Evolutionary conservation across 2,797 vertebrate species (phyloP).

Genomic region (Enteromius fasciolatus): DNA sequence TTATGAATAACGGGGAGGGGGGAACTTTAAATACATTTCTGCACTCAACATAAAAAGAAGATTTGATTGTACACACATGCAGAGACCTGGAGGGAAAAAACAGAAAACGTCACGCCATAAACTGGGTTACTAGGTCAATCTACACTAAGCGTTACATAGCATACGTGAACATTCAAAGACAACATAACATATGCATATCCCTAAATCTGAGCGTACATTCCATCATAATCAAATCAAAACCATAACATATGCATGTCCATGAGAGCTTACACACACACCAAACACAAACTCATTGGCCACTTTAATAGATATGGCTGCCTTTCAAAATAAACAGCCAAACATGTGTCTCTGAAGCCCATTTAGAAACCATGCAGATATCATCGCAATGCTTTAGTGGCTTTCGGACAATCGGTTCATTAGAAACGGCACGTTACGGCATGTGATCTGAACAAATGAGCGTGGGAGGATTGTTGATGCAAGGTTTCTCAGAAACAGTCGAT

Average conservation of each 20-base stretch:
- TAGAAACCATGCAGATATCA: conserved; percentile 33
- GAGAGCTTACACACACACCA: neutral
- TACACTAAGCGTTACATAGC: conserved; percentile 41
- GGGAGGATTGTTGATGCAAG: conserved; percentile 32
- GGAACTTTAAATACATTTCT: conserved; percentile 17
- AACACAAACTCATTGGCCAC: neutral
- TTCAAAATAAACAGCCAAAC: conserved; percentile 23
- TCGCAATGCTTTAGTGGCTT: conserved; percentile 11
- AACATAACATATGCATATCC: neutral
- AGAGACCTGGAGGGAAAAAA: conserved; percentile 16
- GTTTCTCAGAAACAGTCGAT: conserved; percentile 42
- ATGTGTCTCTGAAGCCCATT: conserved; percentile 19
- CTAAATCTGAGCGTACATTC: conserved; percentile 28
- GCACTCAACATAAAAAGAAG: conserved; percentile 1
- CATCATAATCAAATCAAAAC: conserved; percentile 43
- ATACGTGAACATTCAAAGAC: neutral
- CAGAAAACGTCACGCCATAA: conserved; percentile 16
- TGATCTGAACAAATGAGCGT: conserved; percentile 37
- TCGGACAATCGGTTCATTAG: conserved; percentile 23
- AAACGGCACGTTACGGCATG: conserved; percentile 30
- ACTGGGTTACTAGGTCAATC: conserved; percentile 39
- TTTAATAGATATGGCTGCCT: conserved; percentile 8
- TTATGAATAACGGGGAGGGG: neutral
- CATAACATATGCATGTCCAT: neutral
- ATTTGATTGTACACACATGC: conserved; percentile 9